Percentiles rank a stretch among this genome's conserved stretches.
Evolutionary conservation across 30 jellyfish, hydroid and myxozoan genomes (phyloP).

Genomic region (Hydractinia echinata): DNA sequence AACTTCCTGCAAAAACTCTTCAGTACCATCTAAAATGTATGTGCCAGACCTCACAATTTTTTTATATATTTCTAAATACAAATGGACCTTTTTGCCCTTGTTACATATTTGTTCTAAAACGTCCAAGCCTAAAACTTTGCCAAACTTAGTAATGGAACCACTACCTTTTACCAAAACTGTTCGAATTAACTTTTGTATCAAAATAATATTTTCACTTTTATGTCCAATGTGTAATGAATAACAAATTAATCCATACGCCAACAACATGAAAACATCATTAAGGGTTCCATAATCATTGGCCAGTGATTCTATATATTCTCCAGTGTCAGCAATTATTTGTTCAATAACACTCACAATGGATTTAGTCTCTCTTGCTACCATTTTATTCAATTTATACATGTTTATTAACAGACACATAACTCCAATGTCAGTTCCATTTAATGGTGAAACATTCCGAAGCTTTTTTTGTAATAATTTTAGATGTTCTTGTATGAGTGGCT

Average conservation of each 20-base stretch:
- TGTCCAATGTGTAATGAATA: neutral
- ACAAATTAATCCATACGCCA: neutral
- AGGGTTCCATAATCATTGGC: neutral
- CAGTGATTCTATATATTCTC: slow-evolving; percentile 13
- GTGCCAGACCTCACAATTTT: neutral
- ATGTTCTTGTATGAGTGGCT: slow-evolving; percentile 21
- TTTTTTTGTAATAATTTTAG: neutral
- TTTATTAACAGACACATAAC: slow-evolving; percentile 6
- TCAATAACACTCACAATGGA: neutral
- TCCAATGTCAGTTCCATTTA: slow-evolving; percentile 19
- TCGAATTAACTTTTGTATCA: neutral
- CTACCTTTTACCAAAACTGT: neutral
- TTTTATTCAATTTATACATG: slow-evolving; percentile 3
- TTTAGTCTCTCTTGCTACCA: neutral
- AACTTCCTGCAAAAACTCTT: neutral
- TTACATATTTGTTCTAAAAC: neutral
- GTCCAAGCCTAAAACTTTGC: neutral
- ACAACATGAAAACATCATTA: neutral
- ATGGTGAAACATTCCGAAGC: neutral
- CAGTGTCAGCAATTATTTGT: neutral
- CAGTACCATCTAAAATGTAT: neutral
- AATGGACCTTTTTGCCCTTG: neutral
- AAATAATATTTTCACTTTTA: neutral
- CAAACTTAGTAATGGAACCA: neutral
- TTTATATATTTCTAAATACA: neutral